phyloP scores from a whole-genome alignment of 2,888 invertebrate species.

The Amphipyra tragopoginis region DNA sequence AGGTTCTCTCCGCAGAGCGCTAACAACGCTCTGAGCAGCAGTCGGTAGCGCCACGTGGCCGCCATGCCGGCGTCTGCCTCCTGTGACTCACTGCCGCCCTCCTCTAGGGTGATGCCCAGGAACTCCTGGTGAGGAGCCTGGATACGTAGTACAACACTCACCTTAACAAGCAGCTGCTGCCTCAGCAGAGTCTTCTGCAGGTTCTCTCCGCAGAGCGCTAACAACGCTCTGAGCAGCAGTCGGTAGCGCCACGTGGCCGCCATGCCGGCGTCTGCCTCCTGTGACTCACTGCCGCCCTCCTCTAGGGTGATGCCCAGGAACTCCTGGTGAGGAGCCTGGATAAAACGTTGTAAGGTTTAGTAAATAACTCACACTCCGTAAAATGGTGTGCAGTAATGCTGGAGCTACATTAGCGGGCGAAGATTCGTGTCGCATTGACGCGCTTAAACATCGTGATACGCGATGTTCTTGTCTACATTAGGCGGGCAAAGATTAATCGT shows the following conservation, averaged over 20 bases:
- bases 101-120: conserved; percentile 84
- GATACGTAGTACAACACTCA: no score
- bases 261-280: conserved; percentile 88
- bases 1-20: conserved; percentile 96
- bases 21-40: conserved; percentile 96
- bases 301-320: conserved; percentile 85
- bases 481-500: no score
- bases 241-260: conserved; percentile 94
- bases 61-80: conserved; percentile 91
- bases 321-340: conserved; percentile 80
- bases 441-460: no score
- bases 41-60: conserved; percentile 93
- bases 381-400: no score
- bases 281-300: conserved; percentile 72
- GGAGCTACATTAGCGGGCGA: no score
- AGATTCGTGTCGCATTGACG: no score
- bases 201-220: conserved; percentile 96
- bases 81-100: conserved; percentile 69
- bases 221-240: conserved; percentile 95
- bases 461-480: no score
- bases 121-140: conserved; percentile 84
- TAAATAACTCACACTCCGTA: no score
- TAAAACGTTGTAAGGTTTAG: neutral
- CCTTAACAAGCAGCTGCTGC: conserved; percentile 96
- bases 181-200: conserved; percentile 94